A percentile compares a stretch with the other conserved stretches of the same genome.
These are phyloP conservation scores for Oryzias celebensis DNA, from an alignment of 2,113 vertebrate species.

Conservation along the genomic window DNA sequence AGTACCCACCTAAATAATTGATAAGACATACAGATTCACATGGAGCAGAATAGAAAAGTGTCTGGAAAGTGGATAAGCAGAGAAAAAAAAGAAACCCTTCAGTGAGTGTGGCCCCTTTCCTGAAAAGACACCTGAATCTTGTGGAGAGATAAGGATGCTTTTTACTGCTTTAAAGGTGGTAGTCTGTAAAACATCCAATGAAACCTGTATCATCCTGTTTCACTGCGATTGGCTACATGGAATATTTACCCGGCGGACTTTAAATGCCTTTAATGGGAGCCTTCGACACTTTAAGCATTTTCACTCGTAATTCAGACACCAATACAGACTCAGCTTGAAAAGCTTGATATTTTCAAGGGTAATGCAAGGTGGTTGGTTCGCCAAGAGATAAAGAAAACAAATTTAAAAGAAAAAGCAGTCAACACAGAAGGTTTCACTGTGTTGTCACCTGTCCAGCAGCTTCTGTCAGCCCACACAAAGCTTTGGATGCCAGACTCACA, in stretches of 20 bases:
- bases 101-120: constrained; percentile 10
- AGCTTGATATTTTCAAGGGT: background rate
- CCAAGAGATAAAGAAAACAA: background rate
- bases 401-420: background rate
- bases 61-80: constrained; percentile 11
- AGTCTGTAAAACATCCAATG: constrained; percentile 25
- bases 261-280: constrained; percentile 1
- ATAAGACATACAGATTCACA: background rate
- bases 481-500: constrained; percentile 93
- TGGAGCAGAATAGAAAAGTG: background rate
- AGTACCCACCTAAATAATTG: constrained; percentile 1
- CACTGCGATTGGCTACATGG: background rate
- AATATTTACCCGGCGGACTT: background rate
- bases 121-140: constrained; percentile 5
- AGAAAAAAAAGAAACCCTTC: background rate
- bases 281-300: constrained; percentile 9
- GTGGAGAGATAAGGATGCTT: constrained; percentile 1
- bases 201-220: constrained; percentile 2
- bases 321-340: background rate
- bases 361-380: background rate
- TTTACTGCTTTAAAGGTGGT: constrained; percentile 5
- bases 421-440: background rate
- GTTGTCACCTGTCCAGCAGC: constrained; percentile 92
- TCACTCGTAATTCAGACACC: background rate
- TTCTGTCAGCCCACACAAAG: constrained; percentile 95